Evolutionary conservation across 2,113 vertebrate species (phyloP).

Genomic region (Ochotona curzoniae): DNA sequence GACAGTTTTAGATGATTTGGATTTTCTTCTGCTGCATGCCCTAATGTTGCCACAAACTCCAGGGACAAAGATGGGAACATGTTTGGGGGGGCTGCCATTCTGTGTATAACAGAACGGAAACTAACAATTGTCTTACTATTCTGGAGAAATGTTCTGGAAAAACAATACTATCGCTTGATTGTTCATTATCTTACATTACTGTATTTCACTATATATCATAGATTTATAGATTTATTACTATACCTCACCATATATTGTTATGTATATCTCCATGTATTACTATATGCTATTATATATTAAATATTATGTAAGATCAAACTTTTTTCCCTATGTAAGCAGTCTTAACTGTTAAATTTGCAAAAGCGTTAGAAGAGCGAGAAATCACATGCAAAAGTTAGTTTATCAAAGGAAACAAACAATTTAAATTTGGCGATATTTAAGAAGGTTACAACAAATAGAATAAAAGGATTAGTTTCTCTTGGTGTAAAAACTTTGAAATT

Average conservation of each 20-base stretch:
- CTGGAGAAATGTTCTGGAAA: not conserved
- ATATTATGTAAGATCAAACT: not conserved
- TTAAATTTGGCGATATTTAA: no score
- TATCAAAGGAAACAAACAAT: not conserved
- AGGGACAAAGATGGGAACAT: not conserved
- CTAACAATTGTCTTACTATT: not conserved
- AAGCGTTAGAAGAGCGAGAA: not conserved
- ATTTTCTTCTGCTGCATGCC: not conserved
- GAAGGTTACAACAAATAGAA: no score
- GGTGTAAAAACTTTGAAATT: no score
- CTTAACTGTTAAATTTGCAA: not conserved
- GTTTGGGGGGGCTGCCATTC: not conserved
- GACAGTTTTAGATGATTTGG: not conserved
- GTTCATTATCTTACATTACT: not conserved
- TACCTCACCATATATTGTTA: no score
- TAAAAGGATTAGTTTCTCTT: no score
- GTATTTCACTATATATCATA: no score
- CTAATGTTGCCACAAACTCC: not conserved
- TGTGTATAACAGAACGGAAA: not conserved
- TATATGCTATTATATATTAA: no score
- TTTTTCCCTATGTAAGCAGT: not conserved
- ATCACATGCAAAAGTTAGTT: not conserved
- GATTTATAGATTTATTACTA: no score
- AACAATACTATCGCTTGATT: not conserved
- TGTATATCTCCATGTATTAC: no score